phyloP scores from a whole-genome alignment of 2,888 invertebrate species.

The Cantharis flavilabris region DNA sequence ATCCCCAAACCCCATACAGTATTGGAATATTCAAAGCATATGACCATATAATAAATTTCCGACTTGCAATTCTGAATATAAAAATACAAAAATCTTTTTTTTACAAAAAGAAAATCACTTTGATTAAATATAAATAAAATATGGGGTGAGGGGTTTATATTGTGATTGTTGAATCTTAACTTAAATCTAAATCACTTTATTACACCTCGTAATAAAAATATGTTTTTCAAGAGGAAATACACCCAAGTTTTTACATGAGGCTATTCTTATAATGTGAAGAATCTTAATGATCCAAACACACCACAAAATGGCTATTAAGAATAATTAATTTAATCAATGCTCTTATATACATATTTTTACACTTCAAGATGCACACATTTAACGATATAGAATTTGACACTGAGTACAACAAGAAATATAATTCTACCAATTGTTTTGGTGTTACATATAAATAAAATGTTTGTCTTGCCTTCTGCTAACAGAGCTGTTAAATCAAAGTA shows the following conservation, averaged over 20 bases:
- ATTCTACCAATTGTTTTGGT: conserved; percentile 41
- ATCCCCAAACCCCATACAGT: conserved; percentile 1
- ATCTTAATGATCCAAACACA: conserved; percentile 28
- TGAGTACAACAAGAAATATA: conserved; percentile 51
- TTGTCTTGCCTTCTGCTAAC: background rate
- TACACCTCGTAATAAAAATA: conserved; percentile 22
- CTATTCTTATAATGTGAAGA: conserved; percentile 32
- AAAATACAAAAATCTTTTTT: conserved; percentile 9
- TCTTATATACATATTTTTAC: conserved; percentile 35
- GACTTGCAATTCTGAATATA: conserved; percentile 1
- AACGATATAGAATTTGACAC: conserved; percentile 50
- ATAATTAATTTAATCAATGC: conserved; percentile 25
- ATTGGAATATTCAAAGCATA: conserved; percentile 4
- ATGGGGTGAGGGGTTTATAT: background rate
- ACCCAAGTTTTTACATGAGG: conserved; percentile 30
- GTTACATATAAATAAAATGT: conserved; percentile 31
- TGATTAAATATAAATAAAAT: background rate
- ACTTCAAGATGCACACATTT: conserved; percentile 44
- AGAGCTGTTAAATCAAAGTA: background rate
- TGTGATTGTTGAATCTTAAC: background rate
- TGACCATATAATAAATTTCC: background rate
- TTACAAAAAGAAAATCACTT: background rate
- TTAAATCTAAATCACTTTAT: conserved; percentile 13
- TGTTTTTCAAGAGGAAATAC: conserved; percentile 12
- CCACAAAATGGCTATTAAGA: conserved; percentile 30